Evolutionary conservation across 2,797 vertebrate genomes (phyloP), one percentile per base, ranked within the genome.

Genomic region (Siniperca obscura): DNA sequence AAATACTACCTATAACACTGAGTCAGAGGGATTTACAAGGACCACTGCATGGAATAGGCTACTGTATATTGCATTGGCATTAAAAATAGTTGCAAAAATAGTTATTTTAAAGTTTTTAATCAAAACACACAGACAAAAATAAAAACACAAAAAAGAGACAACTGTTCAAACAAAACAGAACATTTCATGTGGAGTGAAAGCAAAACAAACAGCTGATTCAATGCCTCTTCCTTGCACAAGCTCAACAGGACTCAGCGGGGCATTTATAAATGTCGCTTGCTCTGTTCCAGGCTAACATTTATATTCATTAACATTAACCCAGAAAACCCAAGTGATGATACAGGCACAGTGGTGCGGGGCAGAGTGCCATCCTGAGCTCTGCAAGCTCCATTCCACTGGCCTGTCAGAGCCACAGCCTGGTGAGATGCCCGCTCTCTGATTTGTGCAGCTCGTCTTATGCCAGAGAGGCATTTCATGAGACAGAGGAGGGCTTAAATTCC

Each of bases 341-440:
- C 62, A 68, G 77, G 76, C 85, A 76, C 75, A 87, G 88, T 25
- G 38, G 82, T 76, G 61, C 14, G 55, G 74, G 93, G 91, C 87
- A 90, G 34, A 74, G 76, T 72, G 91, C 93, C 93, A 94, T 83
- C 80, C 81, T 87, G 73, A 87, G 85, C 91, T 76, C 84, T 82
- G 86, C 84, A 78, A 69, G 81, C 87, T 86, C 79, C 74, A 53
- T 82, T 89, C 84, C 86, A 78, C 74, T 80, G 86, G 87, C 84
- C 82, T 48, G 81, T 85, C 90, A 90, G 86, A 87, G 89, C 89
- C 76, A 27, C 75, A 78, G 86, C 84, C 89, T 92, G 93, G 91
- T 90, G 80, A 88, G 85, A 77, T 90, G 91, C 92, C 92, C 86
- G 22, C 87, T 86, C 71, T 79, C 86, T 89, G 89, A 93, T 93